phyloP scores from a whole-genome alignment of 2,888 invertebrate genomes.

The Crepidodera aurea region DNA sequence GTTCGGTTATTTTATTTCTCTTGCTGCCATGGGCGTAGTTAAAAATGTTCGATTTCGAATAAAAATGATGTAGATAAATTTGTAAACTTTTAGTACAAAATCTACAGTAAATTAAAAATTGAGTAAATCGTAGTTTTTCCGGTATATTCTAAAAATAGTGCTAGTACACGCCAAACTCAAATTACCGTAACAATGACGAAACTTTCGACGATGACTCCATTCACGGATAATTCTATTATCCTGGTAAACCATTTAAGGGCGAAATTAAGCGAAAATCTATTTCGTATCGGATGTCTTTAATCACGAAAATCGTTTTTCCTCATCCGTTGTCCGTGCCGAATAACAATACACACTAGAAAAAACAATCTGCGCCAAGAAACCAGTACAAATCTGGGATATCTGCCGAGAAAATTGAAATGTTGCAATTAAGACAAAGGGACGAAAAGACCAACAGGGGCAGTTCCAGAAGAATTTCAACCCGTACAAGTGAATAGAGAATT shows the following conservation, averaged over 20 bases:
- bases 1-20: too few relatives aligned
- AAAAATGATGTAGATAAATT: too few relatives aligned
- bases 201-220: neutral
- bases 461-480: neutral
- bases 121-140: too few relatives aligned
- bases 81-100: too few relatives aligned
- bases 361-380: constrained; percentile 17
- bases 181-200: constrained; percentile 6
- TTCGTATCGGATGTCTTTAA: constrained; percentile 17
- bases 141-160: too few relatives aligned
- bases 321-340: constrained; percentile 2
- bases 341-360: constrained; percentile 9
- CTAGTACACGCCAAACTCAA: neutral
- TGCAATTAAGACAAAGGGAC: constrained; percentile 9
- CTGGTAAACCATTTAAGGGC: constrained; percentile 9
- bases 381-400: constrained; percentile 12
- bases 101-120: too few relatives aligned
- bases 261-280: constrained; percentile 17
- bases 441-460: neutral
- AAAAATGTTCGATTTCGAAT: too few relatives aligned
- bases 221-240: constrained; percentile 5
- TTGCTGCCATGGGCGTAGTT: too few relatives aligned
- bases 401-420: constrained; percentile 12
- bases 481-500: neutral
- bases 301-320: constrained; percentile 20